Evolutionary conservation across 1,140 invertebrate species (phyloP).

Genomic region (Teleopsis dalmanni): DNA sequence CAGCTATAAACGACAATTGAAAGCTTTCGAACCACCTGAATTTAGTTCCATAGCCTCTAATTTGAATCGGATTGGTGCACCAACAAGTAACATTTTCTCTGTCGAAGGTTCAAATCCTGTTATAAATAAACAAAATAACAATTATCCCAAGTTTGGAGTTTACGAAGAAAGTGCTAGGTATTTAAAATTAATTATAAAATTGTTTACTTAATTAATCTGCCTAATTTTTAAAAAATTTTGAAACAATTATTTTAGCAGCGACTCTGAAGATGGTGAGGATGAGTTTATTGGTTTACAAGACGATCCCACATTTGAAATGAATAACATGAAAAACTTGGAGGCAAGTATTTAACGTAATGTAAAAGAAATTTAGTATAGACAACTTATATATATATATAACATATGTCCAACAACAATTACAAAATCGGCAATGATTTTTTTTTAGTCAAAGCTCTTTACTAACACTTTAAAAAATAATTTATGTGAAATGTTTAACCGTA

Average conservation of each 20-base stretch:
- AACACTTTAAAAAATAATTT: too few relatives aligned
- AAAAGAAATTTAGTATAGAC: too few relatives aligned
- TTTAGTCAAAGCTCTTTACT: too few relatives aligned
- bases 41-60: conserved; percentile 56
- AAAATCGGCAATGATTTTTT: too few relatives aligned
- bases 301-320: conserved; percentile 8
- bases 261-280: conserved; percentile 8
- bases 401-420: too few relatives aligned
- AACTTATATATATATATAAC: too few relatives aligned
- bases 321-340: conserved; percentile 6
- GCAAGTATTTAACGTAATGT: too few relatives aligned
- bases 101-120: conserved; percentile 60
- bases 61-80: conserved; percentile 50
- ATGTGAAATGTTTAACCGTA: too few relatives aligned
- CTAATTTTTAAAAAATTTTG: neutral
- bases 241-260: neutral
- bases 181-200: neutral
- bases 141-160: neutral
- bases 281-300: conserved; percentile 3
- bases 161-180: conserved; percentile 1
- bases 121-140: conserved; percentile 31
- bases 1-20: conserved; percentile 48
- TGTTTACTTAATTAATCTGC: neutral
- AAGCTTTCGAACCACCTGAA: conserved; percentile 52
- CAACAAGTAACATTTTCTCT: conserved; percentile 61